Conservation (phyloP, 2,113 vertebrate species). For the Actenoides hombroni region DNA sequence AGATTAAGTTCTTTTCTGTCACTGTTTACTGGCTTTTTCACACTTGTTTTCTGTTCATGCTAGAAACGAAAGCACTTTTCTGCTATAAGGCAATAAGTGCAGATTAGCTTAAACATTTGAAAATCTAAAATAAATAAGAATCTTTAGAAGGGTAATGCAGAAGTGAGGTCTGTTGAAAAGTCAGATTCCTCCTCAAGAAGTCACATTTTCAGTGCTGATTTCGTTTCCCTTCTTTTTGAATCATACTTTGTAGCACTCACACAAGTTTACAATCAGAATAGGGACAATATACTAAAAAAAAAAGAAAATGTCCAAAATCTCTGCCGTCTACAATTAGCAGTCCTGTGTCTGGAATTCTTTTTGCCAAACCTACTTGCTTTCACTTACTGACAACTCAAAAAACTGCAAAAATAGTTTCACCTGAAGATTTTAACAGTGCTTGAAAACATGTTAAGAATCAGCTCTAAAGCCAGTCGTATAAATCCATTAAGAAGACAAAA, state of each 20-base stretch:
- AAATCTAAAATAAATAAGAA: not conserved
- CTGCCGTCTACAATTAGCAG: not conserved
- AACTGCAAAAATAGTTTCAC: not conserved
- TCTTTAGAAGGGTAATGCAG: not conserved
- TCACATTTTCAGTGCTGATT: not conserved
- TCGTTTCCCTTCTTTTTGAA: not conserved
- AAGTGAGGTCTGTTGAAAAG: not conserved
- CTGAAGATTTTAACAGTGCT: not conserved
- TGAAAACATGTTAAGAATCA: not conserved
- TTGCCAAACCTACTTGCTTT: not conserved
- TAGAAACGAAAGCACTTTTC: not conserved
- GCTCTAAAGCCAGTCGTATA: not conserved
- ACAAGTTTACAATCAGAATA: not conserved
- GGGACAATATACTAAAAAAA: not conserved
- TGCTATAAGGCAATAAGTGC: not conserved
- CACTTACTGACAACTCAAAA: not conserved
- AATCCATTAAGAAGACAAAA: not conserved
- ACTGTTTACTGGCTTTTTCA: not conserved
- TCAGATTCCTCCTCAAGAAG: not conserved
- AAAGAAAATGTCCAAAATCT: not conserved
- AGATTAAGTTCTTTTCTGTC: not conserved
- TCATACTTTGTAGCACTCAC: not conserved
- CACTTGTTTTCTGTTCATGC: not conserved
- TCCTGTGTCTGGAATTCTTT: not conserved
- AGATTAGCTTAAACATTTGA: not conserved